Percentiles rank a stretch among this genome's conserved stretches.
Evolutionary conservation across 2,888 invertebrate species (phyloP).

Genomic region (Argyra leucocephala): DNA sequence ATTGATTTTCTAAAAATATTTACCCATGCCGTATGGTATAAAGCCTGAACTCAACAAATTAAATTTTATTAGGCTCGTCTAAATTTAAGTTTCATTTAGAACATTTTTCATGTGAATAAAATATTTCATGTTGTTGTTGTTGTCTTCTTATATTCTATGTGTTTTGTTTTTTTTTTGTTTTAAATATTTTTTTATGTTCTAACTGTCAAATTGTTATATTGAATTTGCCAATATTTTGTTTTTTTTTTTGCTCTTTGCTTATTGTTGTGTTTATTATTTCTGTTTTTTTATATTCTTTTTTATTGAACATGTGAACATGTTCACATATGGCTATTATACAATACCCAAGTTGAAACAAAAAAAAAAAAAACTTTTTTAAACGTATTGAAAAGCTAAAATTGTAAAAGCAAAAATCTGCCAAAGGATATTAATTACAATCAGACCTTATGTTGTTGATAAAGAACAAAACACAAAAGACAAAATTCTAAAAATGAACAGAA

Average conservation of each 20-base stretch:
- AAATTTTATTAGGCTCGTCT: no score
- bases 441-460: background rate
- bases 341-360: background rate
- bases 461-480: background rate
- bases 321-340: background rate
- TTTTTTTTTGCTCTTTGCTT: background rate
- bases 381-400: background rate
- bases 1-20: no score
- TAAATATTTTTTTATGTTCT: background rate
- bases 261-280: background rate
- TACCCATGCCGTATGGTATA: no score
- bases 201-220: background rate
- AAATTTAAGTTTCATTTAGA: no score
- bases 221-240: background rate
- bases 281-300: no score
- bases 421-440: slow-evolving; percentile 3
- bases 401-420: background rate
- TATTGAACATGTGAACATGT: background rate
- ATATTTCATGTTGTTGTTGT: no score
- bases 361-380: background rate
- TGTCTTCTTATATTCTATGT: no score
- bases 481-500: background rate
- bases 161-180: background rate
- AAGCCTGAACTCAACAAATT: no score
- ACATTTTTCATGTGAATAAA: no score